Percentiles rank a stretch among this genome's conserved stretches.
Evolutionary conservation across 1,140 invertebrate genomes (phyloP).

Genomic region (Drosophila ambigua): DNA sequence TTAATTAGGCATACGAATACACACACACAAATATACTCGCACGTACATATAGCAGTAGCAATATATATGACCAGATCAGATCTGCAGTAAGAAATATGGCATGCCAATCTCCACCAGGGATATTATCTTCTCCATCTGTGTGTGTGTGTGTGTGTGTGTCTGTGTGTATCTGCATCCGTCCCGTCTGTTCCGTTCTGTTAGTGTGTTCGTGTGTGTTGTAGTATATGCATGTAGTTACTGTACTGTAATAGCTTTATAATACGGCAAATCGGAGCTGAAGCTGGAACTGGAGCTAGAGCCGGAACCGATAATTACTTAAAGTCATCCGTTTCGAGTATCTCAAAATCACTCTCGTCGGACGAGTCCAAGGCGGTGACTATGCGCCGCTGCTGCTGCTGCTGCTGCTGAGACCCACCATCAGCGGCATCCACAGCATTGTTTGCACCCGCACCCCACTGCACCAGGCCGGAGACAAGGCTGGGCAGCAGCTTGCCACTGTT

Average conservation of each 20-base stretch:
- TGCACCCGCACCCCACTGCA: constrained; percentile 56
- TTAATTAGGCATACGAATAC: not conserved
- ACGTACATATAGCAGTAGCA: constrained; percentile 3
- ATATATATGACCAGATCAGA: not conserved
- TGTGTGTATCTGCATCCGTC: too few relatives aligned
- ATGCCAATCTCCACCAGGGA: constrained; percentile 40
- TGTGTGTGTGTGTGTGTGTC: constrained; percentile 8
- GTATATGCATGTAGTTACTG: constrained; percentile 29
- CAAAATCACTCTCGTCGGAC: constrained; percentile 82
- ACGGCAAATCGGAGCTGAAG: constrained; percentile 26
- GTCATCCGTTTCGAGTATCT: constrained; percentile 79
- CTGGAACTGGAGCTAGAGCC: not conserved
- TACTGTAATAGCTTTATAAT: constrained; percentile 73
- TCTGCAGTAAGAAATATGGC: constrained; percentile 3
- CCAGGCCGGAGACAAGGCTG: constrained; percentile 64
- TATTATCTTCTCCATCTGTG: constrained; percentile 30
- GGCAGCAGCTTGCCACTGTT: constrained; percentile 59
- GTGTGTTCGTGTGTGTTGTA: constrained; percentile 36
- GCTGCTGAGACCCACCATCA: not conserved
- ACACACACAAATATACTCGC: constrained; percentile 4
- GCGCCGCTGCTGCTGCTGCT: constrained; percentile 25
- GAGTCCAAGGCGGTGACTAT: constrained; percentile 70
- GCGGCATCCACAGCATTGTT: constrained; percentile 22
- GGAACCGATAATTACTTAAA: constrained; percentile 61
- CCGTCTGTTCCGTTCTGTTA: too few relatives aligned